Evolutionary conservation across 2,797 vertebrate species (phyloP).

Genomic region (Typhlichthys eigenmanni): DNA sequence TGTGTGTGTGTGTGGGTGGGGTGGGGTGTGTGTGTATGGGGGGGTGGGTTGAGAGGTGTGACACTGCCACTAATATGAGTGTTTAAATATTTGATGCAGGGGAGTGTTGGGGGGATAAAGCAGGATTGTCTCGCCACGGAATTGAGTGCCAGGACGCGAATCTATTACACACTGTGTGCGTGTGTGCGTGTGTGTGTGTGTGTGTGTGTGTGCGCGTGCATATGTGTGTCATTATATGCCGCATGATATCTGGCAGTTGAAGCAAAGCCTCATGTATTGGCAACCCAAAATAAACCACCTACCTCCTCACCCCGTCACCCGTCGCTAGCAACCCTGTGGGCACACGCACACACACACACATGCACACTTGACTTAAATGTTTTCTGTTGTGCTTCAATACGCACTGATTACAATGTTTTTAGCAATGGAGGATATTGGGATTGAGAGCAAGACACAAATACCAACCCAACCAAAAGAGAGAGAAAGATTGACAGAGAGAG

Average conservation of each 20-base stretch:
- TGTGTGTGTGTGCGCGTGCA: conserved; percentile 26
- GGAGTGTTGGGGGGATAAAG: conserved; percentile 88
- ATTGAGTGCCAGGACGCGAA: conserved; percentile 99
- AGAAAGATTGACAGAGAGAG: conserved; percentile 5
- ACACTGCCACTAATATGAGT: conserved; percentile 96
- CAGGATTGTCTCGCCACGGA: conserved; percentile 97
- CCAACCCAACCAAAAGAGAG: conserved; percentile 22
- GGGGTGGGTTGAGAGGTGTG: conserved; percentile 78
- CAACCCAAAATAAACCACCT: conserved; percentile 30
- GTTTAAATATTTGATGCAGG: conserved; percentile 99
- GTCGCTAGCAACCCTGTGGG: neutral
- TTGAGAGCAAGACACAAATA: conserved; percentile 12
- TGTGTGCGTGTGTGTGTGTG: conserved; percentile 19
- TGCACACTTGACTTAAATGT: conserved; percentile 24
- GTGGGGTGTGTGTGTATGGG: too few species aligned
- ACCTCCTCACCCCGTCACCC: conserved; percentile 50
- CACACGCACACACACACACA: conserved; percentile 9
- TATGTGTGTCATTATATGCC: conserved; percentile 25
- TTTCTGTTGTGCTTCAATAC: neutral
- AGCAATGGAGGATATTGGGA: too few species aligned
- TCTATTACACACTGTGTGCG: conserved; percentile 97
- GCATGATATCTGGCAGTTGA: too few species aligned
- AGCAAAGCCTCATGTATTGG: conserved; percentile 72
- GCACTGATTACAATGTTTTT: too few species aligned
- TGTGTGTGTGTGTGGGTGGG: too few species aligned